Evolutionary conservation across 2,113 vertebrate species (phyloP).

Genomic region (Sebastes schlegelii): DNA sequence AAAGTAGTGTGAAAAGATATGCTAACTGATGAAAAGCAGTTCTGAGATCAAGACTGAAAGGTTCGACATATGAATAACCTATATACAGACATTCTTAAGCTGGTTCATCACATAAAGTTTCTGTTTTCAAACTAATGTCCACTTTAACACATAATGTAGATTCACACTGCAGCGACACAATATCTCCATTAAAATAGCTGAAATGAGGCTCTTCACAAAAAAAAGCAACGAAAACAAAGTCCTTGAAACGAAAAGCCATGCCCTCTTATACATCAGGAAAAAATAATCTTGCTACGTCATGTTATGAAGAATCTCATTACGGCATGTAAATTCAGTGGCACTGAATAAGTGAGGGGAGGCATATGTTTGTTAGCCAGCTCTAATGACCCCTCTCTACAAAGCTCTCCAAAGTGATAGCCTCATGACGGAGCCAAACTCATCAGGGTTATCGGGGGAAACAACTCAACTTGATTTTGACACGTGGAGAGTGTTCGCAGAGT

Average conservation of each 20-base stretch:
- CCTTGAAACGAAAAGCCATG: constrained; percentile 53
- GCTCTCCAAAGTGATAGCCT: constrained; percentile 46
- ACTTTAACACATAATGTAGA: background rate
- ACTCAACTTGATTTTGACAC: constrained; percentile 41
- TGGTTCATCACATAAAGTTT: background rate
- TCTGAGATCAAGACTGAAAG: background rate
- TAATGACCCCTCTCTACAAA: constrained; percentile 56
- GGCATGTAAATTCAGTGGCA: constrained; percentile 57
- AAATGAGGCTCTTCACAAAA: background rate
- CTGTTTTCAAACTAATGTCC: constrained; percentile 17
- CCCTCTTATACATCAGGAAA: constrained; percentile 47
- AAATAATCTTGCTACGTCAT: constrained; percentile 47
- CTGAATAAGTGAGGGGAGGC: constrained; percentile 38
- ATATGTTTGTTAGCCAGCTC: constrained; percentile 53
- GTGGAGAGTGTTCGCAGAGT: constrained; percentile 24
- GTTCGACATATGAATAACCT: background rate
- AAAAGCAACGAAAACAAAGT: constrained; percentile 26
- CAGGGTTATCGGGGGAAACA: constrained; percentile 34
- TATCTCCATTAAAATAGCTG: constrained; percentile 3
- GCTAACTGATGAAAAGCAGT: constrained; percentile 3
- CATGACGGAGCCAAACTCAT: constrained; percentile 50
- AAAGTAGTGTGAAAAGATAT: constrained; percentile 5
- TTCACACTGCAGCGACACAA: background rate
- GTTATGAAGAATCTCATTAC: constrained; percentile 63
- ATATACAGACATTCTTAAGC: background rate